Percentiles rank a stretch among this genome's conserved stretches.
Evolutionary conservation across 2,888 invertebrate genomes (phyloP).

Genomic region (Helobdella robusta): DNA sequence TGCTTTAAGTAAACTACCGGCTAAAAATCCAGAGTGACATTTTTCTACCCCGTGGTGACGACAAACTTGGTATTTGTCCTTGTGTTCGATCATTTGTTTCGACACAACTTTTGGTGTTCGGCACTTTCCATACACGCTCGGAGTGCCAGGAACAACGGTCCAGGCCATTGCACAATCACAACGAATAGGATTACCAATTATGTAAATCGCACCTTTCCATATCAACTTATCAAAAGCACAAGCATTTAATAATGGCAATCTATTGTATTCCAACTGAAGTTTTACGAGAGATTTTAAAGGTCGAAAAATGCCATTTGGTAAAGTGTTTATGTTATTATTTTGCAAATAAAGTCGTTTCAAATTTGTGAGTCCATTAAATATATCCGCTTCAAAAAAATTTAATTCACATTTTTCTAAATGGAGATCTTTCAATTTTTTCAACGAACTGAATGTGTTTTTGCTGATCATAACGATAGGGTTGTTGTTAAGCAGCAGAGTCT

Average conservation of each 20-base stretch:
- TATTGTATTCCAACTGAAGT: conserved; percentile 31
- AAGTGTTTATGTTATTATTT: conserved; percentile 28
- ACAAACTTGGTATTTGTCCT: conserved; percentile 29
- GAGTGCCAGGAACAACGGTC: conserved; percentile 26
- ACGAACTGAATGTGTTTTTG: conserved; percentile 29
- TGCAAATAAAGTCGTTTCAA: conserved; percentile 28
- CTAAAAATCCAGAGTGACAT: conserved; percentile 5
- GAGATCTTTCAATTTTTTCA: conserved; percentile 30
- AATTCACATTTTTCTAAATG: conserved; percentile 30
- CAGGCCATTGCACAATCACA: conserved; percentile 35
- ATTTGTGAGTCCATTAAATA: conserved; percentile 32
- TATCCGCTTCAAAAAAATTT: conserved; percentile 28
- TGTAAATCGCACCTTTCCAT: conserved; percentile 28
- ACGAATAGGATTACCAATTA: conserved; percentile 30
- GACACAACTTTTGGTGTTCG: conserved; percentile 17
- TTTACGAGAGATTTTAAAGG: conserved; percentile 25
- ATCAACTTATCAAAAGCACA: conserved; percentile 33
- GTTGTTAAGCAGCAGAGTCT: conserved; percentile 29
- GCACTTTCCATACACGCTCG: conserved; percentile 30
- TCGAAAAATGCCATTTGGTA: conserved; percentile 30
- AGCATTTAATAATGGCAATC: conserved; percentile 32
- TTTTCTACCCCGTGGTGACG: background rate
- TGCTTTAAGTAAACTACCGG: too few species aligned
- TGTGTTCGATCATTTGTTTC: conserved; percentile 20
- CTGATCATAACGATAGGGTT: conserved; percentile 33